These are phyloP conservation scores for Anseranas semipalmata DNA, from an alignment of 2,113 vertebrate species.

Conservation along the genomic window DNA sequence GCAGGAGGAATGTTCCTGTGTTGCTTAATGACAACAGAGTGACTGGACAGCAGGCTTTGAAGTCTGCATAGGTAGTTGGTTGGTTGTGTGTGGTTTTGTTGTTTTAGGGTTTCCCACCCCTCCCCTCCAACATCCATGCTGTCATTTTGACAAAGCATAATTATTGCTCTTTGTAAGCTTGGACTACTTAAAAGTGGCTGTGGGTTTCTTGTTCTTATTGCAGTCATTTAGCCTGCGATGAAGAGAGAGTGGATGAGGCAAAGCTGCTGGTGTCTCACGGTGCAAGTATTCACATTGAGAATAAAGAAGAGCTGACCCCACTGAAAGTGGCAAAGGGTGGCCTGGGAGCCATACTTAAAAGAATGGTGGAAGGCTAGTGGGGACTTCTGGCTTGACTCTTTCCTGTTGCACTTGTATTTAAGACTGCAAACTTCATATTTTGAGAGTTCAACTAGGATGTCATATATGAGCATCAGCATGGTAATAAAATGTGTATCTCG, in stretches of 20 bases:
- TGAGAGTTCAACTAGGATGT: not conserved
- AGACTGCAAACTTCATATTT: not conserved
- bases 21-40: not conserved
- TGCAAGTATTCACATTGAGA: conserved; percentile 96
- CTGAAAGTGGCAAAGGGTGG: conserved; percentile 89
- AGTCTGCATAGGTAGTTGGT: not conserved
- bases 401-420: not conserved
- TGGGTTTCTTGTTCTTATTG: conserved; percentile 61
- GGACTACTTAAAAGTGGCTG: not conserved
- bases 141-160: not conserved
- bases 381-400: not conserved
- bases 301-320: conserved; percentile 95
- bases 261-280: conserved; percentile 92
- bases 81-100: not conserved
- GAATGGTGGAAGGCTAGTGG: conserved; percentile 87
- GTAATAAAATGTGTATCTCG: not conserved
- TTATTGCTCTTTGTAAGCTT: not conserved
- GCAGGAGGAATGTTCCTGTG: not conserved
- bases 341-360: conserved; percentile 84
- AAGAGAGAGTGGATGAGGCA: conserved; percentile 93
- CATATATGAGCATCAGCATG: not conserved
- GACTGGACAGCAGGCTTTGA: not conserved
- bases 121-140: not conserved
- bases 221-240: conserved; percentile 97
- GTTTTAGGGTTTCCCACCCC: not conserved